Evolutionary conservation across 2,113 vertebrate species (phyloP).

Genomic region (Felis chaus): DNA sequence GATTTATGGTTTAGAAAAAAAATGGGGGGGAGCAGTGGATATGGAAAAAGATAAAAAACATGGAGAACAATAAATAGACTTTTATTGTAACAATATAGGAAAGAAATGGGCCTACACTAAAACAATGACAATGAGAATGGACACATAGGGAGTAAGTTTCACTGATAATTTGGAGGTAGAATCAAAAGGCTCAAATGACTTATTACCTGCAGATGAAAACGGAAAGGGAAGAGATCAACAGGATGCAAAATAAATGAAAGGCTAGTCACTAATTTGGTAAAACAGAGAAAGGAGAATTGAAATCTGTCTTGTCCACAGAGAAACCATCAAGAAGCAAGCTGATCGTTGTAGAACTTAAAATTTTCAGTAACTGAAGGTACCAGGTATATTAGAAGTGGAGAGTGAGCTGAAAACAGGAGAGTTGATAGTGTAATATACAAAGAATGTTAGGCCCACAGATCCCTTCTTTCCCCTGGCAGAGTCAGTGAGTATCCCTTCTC

Average conservation of each 20-base stretch:
- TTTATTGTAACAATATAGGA: not conserved
- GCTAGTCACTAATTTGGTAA: not conserved
- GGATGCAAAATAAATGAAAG: not conserved
- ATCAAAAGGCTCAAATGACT: not conserved
- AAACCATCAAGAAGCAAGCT: not conserved
- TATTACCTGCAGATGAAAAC: not conserved
- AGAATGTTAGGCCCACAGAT: not conserved
- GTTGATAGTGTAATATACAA: not conserved
- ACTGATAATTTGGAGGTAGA: not conserved
- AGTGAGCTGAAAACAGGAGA: not conserved
- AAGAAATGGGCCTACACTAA: not conserved
- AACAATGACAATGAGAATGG: not conserved
- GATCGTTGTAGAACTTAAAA: not conserved
- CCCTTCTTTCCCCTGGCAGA: not conserved
- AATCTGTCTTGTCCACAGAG: not conserved
- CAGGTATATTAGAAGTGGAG: not conserved
- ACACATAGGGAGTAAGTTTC: not conserved
- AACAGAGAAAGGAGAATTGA: conserved; percentile 4
- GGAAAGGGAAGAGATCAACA: not conserved
- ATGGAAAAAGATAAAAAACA: not conserved
- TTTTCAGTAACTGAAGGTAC: not conserved
- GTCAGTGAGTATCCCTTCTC: not conserved
- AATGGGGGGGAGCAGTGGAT: not conserved
- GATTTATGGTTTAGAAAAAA: conserved; percentile 8
- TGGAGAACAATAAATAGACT: not conserved